A percentile compares a stretch with the other conserved stretches of the same genome.
These are phyloP conservation scores for Polydrusus tereticollis DNA, from an alignment of 2,888 invertebrate genomes.

Conservation along the genomic window DNA sequence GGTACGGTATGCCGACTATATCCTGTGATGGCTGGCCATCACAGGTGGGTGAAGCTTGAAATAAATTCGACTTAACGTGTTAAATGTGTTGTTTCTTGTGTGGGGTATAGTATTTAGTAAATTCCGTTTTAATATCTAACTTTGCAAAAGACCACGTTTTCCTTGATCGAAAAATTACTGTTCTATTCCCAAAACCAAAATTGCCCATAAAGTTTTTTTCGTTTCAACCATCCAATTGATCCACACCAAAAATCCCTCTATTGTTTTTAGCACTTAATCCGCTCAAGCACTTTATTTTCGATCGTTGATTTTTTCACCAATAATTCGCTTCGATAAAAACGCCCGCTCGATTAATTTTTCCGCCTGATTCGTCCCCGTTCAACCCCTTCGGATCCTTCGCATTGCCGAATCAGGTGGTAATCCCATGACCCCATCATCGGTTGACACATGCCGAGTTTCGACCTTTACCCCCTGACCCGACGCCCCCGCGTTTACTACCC, in stretches of 20 bases:
- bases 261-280: not conserved
- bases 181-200: no score
- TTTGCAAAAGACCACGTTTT: no score
- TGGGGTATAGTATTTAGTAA: no score
- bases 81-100: no score
- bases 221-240: no score
- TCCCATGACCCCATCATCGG: constrained; percentile 26
- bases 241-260: not conserved
- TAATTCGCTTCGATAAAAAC: not conserved
- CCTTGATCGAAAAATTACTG: no score
- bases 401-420: constrained; percentile 34
- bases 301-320: not conserved
- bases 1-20: no score
- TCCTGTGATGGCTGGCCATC: no score
- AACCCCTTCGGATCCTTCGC: constrained; percentile 1
- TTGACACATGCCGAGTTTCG: constrained; percentile 32
- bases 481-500: constrained; percentile 8
- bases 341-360: not conserved
- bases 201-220: no score
- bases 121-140: no score
- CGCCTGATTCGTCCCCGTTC: constrained; percentile 19
- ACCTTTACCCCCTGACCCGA: constrained; percentile 42
- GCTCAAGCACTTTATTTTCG: not conserved
- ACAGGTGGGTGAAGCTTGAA: no score
- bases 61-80: no score